Base-by-base conservation (phyloP, 2,113 vertebrate genomes). In the Conger conger region DNA sequence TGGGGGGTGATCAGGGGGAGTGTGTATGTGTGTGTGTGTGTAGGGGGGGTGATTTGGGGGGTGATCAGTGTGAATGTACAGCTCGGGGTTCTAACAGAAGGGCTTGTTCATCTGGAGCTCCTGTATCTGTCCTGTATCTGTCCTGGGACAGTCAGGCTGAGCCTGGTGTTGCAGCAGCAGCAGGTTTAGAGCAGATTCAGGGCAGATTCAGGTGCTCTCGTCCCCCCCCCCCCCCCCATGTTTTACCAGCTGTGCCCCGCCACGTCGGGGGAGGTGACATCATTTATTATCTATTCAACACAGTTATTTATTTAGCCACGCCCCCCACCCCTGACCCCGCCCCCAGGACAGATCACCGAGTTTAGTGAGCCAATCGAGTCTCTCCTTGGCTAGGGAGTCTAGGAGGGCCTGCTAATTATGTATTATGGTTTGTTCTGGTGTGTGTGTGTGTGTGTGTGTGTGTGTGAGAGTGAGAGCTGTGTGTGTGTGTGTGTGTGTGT, bases 241-340 rank as follows among this genome's bases (percentile, higher is more conserved):
- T 38, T 53, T 73, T 68, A 20, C 30, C 7, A n/a, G 81, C 38
- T 53, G 60, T 40, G 23, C 80, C 79, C 33, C 9, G n/a, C 17
- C n/a, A 35, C 18, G 27, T 38, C 37, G 23, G 16, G 27, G 5
- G 23, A 0, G n/a, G 54, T 38, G 54, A 82, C 36, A 38, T 40
- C 54, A 36, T 73, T 82, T 82, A 82, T 73, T 82, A 63, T 82
- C 54, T 82, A 63, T 82, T 35, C 60, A 82, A 82, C 23, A 73
- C 57, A 82, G 50, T 40, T 81, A 81, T 81, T 81, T 81, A 81
- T 50, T 81, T 30, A 68, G 60, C 36, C 73, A 82, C 18, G 57
- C 45, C 45, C 45, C 18, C 20, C 57, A 4, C 20, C 18, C 57
- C 23, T 8, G 23, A 8, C 54, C 54, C 53, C 18, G 54, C 54